Evolutionary conservation across 2,888 invertebrate species (phyloP).

Genomic region (Octonoba sinensis): DNA sequence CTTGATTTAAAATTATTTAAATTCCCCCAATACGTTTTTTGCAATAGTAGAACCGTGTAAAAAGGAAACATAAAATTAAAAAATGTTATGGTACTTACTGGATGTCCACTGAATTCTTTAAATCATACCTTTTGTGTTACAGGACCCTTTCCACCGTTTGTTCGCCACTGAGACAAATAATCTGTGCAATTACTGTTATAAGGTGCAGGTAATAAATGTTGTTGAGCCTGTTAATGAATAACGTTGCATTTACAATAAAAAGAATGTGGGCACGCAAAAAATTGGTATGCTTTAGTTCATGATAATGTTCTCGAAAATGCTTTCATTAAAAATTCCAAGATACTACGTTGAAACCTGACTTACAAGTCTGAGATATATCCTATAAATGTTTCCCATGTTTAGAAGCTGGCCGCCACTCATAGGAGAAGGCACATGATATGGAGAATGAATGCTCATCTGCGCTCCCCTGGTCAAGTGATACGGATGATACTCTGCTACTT

Average conservation of each 20-base stretch:
- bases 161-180: conserved; percentile 43
- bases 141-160: conserved; percentile 53
- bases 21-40: too few species aligned
- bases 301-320: not conserved
- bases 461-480: conserved; percentile 49
- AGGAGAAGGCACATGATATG: conserved; percentile 49
- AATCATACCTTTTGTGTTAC: conserved; percentile 35
- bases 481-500: conserved; percentile 48
- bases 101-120: not conserved
- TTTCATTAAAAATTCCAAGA: not conserved
- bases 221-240: conserved; percentile 13
- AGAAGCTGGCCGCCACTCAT: conserved; percentile 44
- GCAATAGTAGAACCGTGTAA: too few species aligned
- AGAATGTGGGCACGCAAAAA: not conserved
- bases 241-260: not conserved
- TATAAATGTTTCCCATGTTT: conserved; percentile 52
- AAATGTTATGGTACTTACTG: too few species aligned
- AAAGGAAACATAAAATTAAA: too few species aligned
- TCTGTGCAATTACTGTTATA: conserved; percentile 46
- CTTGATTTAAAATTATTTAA: too few species aligned
- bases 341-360: not conserved
- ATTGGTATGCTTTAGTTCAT: not conserved
- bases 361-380: conserved; percentile 37
- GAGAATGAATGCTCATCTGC: conserved; percentile 51
- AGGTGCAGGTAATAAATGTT: conserved; percentile 37